Conservation (phyloP, 2,888 invertebrate species). For the Cremastobaeus sp. region DNA sequence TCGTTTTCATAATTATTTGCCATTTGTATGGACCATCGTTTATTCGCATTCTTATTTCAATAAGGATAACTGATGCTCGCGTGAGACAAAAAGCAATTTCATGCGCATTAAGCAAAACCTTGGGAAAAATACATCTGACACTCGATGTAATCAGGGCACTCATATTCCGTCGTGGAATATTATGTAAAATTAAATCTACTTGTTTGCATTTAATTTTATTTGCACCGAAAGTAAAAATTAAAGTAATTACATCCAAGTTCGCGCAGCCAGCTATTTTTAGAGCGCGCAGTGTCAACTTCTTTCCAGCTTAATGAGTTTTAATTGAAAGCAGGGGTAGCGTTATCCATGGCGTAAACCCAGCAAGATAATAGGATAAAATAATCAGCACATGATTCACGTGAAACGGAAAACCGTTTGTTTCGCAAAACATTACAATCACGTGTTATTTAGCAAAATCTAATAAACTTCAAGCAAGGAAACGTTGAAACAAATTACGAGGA, state of each 20-base stretch:
- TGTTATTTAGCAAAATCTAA: slow-evolving; percentile 33
- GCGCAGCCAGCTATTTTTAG: slow-evolving; percentile 39
- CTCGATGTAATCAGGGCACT: slow-evolving; percentile 41
- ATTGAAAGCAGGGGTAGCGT: slow-evolving; percentile 54
- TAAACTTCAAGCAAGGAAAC: too few species aligned
- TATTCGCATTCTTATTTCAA: slow-evolving; percentile 35
- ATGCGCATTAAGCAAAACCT: slow-evolving; percentile 53
- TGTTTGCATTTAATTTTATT: slow-evolving; percentile 46
- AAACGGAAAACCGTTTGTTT: slow-evolving; percentile 42
- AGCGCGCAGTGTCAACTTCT: slow-evolving; percentile 44
- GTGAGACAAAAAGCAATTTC: slow-evolving; percentile 54
- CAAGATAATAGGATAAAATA: slow-evolving; percentile 54
- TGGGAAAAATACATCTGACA: slow-evolving; percentile 48
- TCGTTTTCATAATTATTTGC: slow-evolving; percentile 35
- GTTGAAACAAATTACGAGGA: too few species aligned
- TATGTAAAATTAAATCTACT: slow-evolving; percentile 52
- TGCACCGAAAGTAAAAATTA: slow-evolving; percentile 43
- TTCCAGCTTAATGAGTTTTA: slow-evolving; percentile 55
- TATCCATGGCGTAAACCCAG: slow-evolving; percentile 34
- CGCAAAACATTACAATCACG: slow-evolving; percentile 14
- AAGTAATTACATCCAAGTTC: slow-evolving; percentile 39
- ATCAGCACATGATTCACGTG: slow-evolving; percentile 52
- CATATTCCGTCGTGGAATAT: slow-evolving; percentile 34
- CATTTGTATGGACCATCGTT: slow-evolving; percentile 13
- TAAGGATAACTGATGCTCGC: slow-evolving; percentile 39